These are phyloP conservation scores for Mola mola DNA, from an alignment of 2,113 vertebrate genomes.

Conservation along the genomic window DNA sequence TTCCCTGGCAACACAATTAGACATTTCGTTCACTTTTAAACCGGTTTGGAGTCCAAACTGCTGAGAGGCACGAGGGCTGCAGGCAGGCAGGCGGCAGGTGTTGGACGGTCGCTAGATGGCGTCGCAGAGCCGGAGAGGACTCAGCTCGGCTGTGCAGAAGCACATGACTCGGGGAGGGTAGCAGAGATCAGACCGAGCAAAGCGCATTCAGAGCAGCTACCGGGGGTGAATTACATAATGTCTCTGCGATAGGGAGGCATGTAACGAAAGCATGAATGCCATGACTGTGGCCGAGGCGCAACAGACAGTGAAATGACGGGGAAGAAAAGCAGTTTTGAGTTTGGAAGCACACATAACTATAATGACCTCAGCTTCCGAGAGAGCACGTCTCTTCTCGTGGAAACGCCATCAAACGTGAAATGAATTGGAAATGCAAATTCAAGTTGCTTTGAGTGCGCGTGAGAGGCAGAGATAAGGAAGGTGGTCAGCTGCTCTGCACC, in stretches of 20 bases:
- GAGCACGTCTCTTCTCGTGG: slow-evolving; percentile 12
- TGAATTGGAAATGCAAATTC: slow-evolving; percentile 12
- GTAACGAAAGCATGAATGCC: neutral
- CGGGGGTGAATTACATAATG: slow-evolving; percentile 82
- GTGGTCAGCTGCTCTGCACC: slow-evolving; percentile 38
- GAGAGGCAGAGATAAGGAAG: slow-evolving; percentile 4
- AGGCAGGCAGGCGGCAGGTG: neutral
- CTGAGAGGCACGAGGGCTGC: neutral
- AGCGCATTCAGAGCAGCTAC: slow-evolving; percentile 67
- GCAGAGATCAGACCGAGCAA: slow-evolving; percentile 61
- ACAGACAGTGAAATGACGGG: slow-evolving; percentile 16
- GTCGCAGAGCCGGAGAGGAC: slow-evolving; percentile 85
- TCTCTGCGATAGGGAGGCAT: slow-evolving; percentile 58
- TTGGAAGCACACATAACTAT: slow-evolving; percentile 28
- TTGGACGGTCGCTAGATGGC: slow-evolving; percentile 89
- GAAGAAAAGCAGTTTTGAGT: slow-evolving; percentile 17
- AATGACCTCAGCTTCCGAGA: slow-evolving; percentile 27
- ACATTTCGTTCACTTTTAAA: slow-evolving; percentile 11
- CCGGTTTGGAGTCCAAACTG: neutral
- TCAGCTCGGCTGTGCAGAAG: slow-evolving; percentile 17
- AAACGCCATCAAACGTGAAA: slow-evolving; percentile 23
- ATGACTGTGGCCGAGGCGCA: slow-evolving; percentile 11
- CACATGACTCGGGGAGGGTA: slow-evolving; percentile 48
- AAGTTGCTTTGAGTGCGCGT: neutral
- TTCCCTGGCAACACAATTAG: neutral